These are phyloP conservation scores for Barnardius zonarius DNA, from an alignment of 2,113 vertebrate genomes.

Conservation along the genomic window DNA sequence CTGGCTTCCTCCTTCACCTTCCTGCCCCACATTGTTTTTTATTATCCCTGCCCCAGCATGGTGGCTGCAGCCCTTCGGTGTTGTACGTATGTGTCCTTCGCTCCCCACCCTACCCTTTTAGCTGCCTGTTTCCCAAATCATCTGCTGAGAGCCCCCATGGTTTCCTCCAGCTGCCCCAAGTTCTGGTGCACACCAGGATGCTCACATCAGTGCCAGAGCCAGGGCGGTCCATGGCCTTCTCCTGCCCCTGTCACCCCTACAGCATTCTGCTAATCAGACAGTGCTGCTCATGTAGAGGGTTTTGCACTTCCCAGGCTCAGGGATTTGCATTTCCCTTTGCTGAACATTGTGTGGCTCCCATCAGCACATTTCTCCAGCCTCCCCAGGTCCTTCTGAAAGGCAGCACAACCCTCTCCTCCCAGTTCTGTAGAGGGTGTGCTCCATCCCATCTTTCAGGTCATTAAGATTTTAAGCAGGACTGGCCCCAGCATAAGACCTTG, in stretches of 20 bases:
- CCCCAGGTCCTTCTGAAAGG: background rate
- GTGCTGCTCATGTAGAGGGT: background rate
- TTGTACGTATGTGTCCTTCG: background rate
- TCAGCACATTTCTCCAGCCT: background rate
- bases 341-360: background rate
- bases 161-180: background rate
- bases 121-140: background rate
- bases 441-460: background rate
- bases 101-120: background rate
- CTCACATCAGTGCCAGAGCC: background rate
- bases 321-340: background rate
- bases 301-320: background rate
- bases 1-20: background rate
- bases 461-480: background rate
- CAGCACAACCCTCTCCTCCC: background rate
- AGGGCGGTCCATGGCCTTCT: background rate
- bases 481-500: background rate
- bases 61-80: background rate
- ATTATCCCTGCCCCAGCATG: background rate
- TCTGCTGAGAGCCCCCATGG: background rate
- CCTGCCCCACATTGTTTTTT: background rate
- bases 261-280: background rate
- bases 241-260: rapidly evolving
- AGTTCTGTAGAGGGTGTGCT: background rate
- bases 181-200: background rate